Evolutionary conservation across 2,113 vertebrate species (phyloP).

Genomic region (Ploceus nigricollis): DNA sequence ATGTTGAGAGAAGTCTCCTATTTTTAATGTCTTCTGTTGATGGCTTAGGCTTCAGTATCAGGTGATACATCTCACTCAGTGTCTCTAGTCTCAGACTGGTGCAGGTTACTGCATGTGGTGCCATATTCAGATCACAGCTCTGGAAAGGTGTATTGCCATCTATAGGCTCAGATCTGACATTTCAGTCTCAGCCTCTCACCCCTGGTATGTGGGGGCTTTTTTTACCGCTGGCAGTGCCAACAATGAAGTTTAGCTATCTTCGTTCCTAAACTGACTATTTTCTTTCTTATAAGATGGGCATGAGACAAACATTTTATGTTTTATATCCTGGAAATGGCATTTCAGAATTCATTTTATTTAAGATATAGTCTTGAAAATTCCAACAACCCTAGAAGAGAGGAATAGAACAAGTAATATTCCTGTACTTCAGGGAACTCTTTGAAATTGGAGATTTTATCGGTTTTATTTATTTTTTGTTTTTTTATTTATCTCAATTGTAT

Average conservation of each 20-base stretch:
- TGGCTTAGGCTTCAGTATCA: neutral
- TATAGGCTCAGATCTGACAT: neutral
- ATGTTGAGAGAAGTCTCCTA: neutral
- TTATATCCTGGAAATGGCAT: neutral
- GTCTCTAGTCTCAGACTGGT: neutral
- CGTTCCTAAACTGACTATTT: neutral
- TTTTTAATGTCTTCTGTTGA: neutral
- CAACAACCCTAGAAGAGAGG: neutral
- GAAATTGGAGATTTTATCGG: neutral
- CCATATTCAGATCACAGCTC: neutral
- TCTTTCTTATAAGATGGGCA: neutral
- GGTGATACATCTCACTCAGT: neutral
- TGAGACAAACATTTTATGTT: neutral
- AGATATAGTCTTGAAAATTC: neutral
- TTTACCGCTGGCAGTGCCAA: neutral
- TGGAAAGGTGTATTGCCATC: neutral
- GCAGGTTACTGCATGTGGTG: neutral
- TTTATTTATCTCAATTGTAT: neutral
- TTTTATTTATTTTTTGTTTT: neutral
- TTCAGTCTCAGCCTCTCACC: neutral
- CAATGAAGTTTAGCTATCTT: neutral
- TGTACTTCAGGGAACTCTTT: neutral
- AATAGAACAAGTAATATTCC: neutral
- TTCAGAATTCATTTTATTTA: neutral
- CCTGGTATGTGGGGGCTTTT: neutral